A percentile compares a stretch with the other conserved stretches of the same genome.
Conservation (phyloP, 30 jellyfish, hydroid and myxozoan genomes). For the Catostylus mosaicus region DNA sequence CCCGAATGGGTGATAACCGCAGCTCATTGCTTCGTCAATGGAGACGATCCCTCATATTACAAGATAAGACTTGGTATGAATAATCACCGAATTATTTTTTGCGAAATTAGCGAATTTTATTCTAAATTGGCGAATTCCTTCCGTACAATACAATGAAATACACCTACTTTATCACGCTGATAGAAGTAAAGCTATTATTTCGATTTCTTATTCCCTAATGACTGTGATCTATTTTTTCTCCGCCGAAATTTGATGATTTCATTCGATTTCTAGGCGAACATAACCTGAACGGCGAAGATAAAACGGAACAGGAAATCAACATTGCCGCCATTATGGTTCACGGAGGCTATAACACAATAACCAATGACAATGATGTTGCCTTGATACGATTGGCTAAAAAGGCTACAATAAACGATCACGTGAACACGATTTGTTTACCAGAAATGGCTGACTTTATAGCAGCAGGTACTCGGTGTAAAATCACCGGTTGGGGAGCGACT, state of each 20-base stretch:
- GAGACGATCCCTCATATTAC: conserved; percentile 62
- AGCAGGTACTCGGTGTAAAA: conserved; percentile 81
- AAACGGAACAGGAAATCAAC: conserved; percentile 65
- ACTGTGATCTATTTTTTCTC: no score
- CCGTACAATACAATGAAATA: no score
- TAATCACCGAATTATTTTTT: no score
- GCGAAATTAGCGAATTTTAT: no score
- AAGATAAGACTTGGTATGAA: conserved; percentile 70
- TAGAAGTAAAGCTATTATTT: no score
- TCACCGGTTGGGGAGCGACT: conserved; percentile 95
- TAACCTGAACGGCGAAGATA: conserved; percentile 52
- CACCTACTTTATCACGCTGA: no score
- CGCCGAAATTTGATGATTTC: no score
- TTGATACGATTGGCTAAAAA: conserved; percentile 65
- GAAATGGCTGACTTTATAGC: conserved; percentile 40
- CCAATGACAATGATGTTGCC: conserved; percentile 87
- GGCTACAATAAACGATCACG: conserved; percentile 74
- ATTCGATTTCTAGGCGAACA: conserved; percentile 50
- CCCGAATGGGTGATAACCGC: conserved; percentile 80
- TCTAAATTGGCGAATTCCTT: no score
- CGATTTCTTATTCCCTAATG: no score
- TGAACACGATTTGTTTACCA: conserved; percentile 86
- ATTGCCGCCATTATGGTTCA: conserved; percentile 60
- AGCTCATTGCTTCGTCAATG: conserved; percentile 93
- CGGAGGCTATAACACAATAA: conserved; percentile 68